Evolutionary conservation across 2,888 invertebrate species (phyloP), one percentile per base, ranked within the genome.

Genomic region (Teinopalpus imperialis): DNA sequence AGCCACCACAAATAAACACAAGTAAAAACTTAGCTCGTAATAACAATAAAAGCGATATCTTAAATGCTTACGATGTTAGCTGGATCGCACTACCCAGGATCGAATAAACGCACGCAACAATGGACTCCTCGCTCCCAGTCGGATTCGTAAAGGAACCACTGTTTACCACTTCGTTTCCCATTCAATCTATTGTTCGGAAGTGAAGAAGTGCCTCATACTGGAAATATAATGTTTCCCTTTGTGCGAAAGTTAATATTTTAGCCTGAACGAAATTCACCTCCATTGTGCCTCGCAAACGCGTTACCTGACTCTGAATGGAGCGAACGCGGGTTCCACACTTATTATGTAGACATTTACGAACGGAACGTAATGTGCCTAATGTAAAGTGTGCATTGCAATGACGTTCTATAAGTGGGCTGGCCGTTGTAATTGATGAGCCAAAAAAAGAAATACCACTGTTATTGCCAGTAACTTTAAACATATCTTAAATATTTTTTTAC

Each of bases 161-260:
- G 85, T 83, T 86, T 85, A 86, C 86, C 88, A 87, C 79, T 86
- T 88, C 81, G 83, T 75, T 76, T 81, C 70, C 77, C 66, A 83
- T 87, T 82, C 75, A 81, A 71, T 60, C 75, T 74, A 75, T 88
- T 88, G 85, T 88, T 87, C 70, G 81, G 77, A 85, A 86, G 85
- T 85, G 85, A 82, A 86, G 82, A 86, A 85, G 81, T 81, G 74
- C 75, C 68, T 64, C 69, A 73, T 80, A 79, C 82, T 78, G 76
- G 82, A 85, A 83, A 80, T 85, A 86, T 82, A 86, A 86, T 86
- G 83, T 79, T 74, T 69, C 70, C 74, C 62, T 68, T 87, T 87
- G 82, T 87, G 59, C 55, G 69, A 74, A 79, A 86, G 86, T 87
- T 87, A 86, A 87, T 86, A 87, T 85, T 85, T 81, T 79, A 82